Percentiles rank a stretch among this genome's conserved stretches.
phyloP scores from a whole-genome alignment of 2,888 invertebrate species.

The Melinopterus prodromus region DNA sequence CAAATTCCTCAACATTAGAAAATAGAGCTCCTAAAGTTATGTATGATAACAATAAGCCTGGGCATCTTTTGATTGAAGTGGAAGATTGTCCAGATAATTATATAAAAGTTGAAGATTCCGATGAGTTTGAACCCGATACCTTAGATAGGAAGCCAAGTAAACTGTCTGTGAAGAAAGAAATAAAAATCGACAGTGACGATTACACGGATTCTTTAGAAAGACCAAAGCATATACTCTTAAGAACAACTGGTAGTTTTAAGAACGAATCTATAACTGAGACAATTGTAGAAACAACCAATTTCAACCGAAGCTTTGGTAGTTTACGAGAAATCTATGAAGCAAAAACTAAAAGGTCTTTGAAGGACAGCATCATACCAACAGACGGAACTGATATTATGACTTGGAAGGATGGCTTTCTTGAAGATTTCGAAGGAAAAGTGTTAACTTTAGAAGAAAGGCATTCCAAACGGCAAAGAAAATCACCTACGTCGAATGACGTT shows the following conservation, averaged over 20 bases:
- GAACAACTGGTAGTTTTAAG: slow-evolving; percentile 76
- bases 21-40: slow-evolving; percentile 53
- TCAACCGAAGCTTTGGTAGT: slow-evolving; percentile 69
- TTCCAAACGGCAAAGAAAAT: slow-evolving; percentile 74
- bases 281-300: slow-evolving; percentile 48
- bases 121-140: slow-evolving; percentile 87
- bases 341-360: slow-evolving; percentile 62
- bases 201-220: slow-evolving; percentile 67
- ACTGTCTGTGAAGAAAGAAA: slow-evolving; percentile 53
- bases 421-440: slow-evolving; percentile 63
- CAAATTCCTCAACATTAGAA: slow-evolving; percentile 65
- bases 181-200: slow-evolving; percentile 31
- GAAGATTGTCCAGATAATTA: slow-evolving; percentile 83
- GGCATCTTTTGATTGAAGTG: slow-evolving; percentile 84
- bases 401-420: slow-evolving; percentile 27
- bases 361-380: neutral
- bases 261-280: slow-evolving; percentile 58
- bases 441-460: slow-evolving; percentile 78
- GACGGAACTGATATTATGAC: slow-evolving; percentile 15
- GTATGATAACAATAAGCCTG: slow-evolving; percentile 73
- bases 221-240: slow-evolving; percentile 68
- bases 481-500: slow-evolving; percentile 62
- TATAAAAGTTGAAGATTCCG: slow-evolving; percentile 79
- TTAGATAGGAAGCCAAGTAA: slow-evolving; percentile 80
- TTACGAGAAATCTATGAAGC: slow-evolving; percentile 79